Percentiles rank a stretch among this genome's conserved stretches.
Conservation (phyloP, 2,113 vertebrate genomes). For the Spizaetus ornatus region DNA sequence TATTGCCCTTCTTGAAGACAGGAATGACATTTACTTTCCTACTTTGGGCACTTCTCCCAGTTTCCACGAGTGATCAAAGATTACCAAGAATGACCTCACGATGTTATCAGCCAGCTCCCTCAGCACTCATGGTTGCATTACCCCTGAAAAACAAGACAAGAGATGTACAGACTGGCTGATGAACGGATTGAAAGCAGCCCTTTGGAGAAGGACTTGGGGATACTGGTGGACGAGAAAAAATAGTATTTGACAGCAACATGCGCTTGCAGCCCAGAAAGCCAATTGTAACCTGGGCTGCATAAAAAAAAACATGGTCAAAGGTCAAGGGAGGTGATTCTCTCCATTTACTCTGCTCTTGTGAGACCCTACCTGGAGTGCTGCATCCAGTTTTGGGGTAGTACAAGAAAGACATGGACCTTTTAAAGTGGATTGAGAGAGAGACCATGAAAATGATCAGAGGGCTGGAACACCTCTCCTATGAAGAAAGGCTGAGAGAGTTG, state of each 20-base stretch:
- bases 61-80: not conserved
- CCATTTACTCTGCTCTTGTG: not conserved
- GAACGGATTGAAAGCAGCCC: not conserved
- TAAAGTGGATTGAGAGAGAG: not conserved
- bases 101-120: not conserved
- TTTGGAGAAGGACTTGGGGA: not conserved
- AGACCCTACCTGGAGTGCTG: not conserved
- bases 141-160: not conserved
- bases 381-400: not conserved
- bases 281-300: not conserved
- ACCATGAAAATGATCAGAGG: not conserved
- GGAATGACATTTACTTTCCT: not conserved
- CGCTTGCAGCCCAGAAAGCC: not conserved
- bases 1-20: not conserved
- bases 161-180: not conserved
- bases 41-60: not conserved
- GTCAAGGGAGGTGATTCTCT: not conserved
- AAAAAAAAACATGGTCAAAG: not conserved
- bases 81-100: not conserved
- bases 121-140: not conserved
- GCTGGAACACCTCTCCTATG: not conserved
- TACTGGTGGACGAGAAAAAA: not conserved
- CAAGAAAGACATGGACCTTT: not conserved
- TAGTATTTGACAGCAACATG: not conserved
- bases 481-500: not conserved